Evolutionary conservation across 2,888 invertebrate species (phyloP).

Genomic region (Clunio marinus): DNA sequence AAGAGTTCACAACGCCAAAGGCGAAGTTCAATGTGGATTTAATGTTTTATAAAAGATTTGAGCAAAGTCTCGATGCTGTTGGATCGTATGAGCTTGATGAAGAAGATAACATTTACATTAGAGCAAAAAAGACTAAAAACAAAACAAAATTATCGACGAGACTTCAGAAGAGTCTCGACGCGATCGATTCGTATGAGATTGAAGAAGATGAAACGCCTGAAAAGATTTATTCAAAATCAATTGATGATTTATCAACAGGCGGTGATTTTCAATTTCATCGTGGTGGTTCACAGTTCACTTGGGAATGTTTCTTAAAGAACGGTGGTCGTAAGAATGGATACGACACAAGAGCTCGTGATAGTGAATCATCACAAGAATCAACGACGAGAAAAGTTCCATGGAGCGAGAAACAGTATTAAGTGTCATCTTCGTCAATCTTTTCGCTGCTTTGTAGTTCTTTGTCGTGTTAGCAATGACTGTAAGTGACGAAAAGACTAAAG

Average conservation of each 20-base stretch:
- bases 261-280: conserved; percentile 14
- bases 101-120: conserved; percentile 29
- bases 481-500: too few relatives aligned
- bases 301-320: conserved; percentile 49
- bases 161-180: conserved; percentile 28
- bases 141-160: conserved; percentile 25
- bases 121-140: conserved; percentile 22
- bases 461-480: too few relatives aligned
- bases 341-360: neutral
- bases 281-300: conserved; percentile 48
- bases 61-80: conserved; percentile 29
- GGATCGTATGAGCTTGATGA: conserved; percentile 25
- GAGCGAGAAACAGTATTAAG: conserved; percentile 22
- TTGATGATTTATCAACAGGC: conserved; percentile 23
- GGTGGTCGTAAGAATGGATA: neutral
- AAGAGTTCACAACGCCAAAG: conserved; percentile 21
- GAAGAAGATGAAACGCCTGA: neutral
- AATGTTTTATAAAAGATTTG: conserved; percentile 34
- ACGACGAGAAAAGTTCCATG: conserved; percentile 5
- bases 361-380: conserved; percentile 27
- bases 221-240: conserved; percentile 33
- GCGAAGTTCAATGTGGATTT: conserved; percentile 17
- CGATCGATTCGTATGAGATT: conserved; percentile 25
- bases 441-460: neutral
- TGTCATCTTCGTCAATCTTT: neutral